Evolutionary conservation across 2,888 invertebrate species (phyloP), one percentile per base, ranked within the genome.

Genomic region (Amiota communis): DNA sequence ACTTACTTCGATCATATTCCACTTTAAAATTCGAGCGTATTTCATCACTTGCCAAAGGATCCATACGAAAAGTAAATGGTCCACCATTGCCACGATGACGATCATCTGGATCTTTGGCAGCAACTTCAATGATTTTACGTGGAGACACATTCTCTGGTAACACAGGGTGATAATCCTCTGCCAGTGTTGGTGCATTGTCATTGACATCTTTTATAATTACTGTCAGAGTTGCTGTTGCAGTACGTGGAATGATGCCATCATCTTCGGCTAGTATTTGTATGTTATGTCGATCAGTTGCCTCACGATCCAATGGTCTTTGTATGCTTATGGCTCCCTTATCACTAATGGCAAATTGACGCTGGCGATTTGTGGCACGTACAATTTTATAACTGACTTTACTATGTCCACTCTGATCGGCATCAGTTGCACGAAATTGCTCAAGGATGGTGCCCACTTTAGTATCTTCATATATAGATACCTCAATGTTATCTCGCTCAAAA

Each of bases 131-230:
- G 1, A 97, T 96, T 90, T 96, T 96, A 80, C 95, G 93, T 1
- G 97, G 96, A 17, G 95, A 94, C 46, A 96, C 95, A 87, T 98
- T 97, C 90, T 98, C 98, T 17, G 95, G 95, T 79, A 98, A 91
- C 13, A 98, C 97, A 0, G 97, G 97, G 77, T 96, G 92, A 85
- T 96, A 97, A 87, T 97, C 96, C 89, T 95, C 95, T 47, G 97
- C 91, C 91, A 97, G 96, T 73, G 95, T 95, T 0, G 97, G 97
- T 1, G 97, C 96, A 90, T 97, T 98, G 83, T 97, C 97, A 88
- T 97, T 97, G 77, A 97, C 96, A 88, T 97, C 97, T 89, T 96
- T 96, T 23, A 98, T 97, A 75, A 97, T 95, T 36, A 97, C 97
- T 0, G 97, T 97, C 51, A 97, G 90, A 0, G 97, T 97, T 1